A percentile compares a stretch with the other conserved stretches of the same genome.
phyloP scores from a whole-genome alignment of 2,113 vertebrate species.

The Motacilla alba region DNA sequence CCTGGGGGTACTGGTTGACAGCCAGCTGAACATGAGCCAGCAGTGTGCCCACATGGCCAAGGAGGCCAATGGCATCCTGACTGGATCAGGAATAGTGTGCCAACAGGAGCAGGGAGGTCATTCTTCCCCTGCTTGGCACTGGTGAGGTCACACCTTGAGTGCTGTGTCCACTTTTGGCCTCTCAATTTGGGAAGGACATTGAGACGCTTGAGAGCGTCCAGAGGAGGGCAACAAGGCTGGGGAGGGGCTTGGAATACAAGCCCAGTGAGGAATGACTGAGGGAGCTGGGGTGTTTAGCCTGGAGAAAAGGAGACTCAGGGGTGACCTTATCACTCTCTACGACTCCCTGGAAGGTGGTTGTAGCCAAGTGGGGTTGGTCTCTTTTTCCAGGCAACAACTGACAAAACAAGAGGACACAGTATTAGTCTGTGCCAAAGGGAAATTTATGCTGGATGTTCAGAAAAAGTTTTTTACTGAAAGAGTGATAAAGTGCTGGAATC shows the following conservation, averaged over 20 bases:
- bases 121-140: background rate
- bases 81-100: background rate
- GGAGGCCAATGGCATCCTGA: background rate
- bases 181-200: background rate
- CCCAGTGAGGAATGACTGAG: background rate
- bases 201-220: accelerated
- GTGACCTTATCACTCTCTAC: background rate
- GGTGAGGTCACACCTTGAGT: background rate
- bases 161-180: background rate
- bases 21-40: background rate
- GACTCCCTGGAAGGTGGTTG: background rate
- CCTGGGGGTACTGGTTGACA: accelerated
- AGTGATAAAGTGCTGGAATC: background rate
- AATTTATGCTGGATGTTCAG: background rate
- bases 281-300: background rate
- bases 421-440: background rate
- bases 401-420: background rate
- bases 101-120: background rate
- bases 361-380: background rate
- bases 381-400: background rate
- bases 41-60: background rate
- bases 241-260: background rate
- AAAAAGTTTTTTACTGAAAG: background rate
- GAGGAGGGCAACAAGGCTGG: background rate
- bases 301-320: background rate